These are phyloP conservation scores for Rhopalosiphum nymphaeae DNA, from an alignment of 2,888 invertebrate genomes.

Conservation along the genomic window DNA sequence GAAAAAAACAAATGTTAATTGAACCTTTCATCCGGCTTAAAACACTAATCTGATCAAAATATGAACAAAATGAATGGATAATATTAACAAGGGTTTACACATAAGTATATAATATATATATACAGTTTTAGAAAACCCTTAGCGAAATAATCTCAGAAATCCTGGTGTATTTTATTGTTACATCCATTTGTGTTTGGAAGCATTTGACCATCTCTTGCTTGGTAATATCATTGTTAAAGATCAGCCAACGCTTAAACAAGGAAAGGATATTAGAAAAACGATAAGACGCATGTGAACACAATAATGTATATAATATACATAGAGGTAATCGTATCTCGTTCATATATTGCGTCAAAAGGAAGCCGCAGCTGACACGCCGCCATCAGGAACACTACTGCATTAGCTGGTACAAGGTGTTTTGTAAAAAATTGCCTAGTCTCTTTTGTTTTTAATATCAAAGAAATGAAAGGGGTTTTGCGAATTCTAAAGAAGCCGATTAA, in stretches of 20 bases:
- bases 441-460: constrained; percentile 56
- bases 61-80: constrained; percentile 40
- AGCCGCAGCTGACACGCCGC: constrained; percentile 37
- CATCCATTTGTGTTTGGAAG: constrained; percentile 11
- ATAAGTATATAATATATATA: too few relatives aligned
- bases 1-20: constrained; percentile 33
- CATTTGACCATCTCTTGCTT: constrained; percentile 44
- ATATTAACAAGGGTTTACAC: background rate
- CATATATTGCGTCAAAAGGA: constrained; percentile 46
- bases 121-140: constrained; percentile 42
- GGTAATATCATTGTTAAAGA: constrained; percentile 47
- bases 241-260: constrained; percentile 29
- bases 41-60: constrained; percentile 48
- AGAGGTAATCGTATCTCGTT: constrained; percentile 54
- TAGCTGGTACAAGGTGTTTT: constrained; percentile 57
- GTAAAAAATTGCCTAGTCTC: constrained; percentile 48
- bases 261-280: constrained; percentile 59
- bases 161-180: constrained; percentile 47
- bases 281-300: constrained; percentile 48
- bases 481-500: constrained; percentile 57
- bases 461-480: constrained; percentile 43
- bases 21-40: constrained; percentile 18
- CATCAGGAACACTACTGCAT: constrained; percentile 17
- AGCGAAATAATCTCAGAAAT: constrained; percentile 39
- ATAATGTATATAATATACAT: background rate